A percentile compares a stretch with the other conserved stretches of the same genome.
Conservation (phyloP, 2,113 vertebrate genomes). For the Myiopsitta monachus region DNA sequence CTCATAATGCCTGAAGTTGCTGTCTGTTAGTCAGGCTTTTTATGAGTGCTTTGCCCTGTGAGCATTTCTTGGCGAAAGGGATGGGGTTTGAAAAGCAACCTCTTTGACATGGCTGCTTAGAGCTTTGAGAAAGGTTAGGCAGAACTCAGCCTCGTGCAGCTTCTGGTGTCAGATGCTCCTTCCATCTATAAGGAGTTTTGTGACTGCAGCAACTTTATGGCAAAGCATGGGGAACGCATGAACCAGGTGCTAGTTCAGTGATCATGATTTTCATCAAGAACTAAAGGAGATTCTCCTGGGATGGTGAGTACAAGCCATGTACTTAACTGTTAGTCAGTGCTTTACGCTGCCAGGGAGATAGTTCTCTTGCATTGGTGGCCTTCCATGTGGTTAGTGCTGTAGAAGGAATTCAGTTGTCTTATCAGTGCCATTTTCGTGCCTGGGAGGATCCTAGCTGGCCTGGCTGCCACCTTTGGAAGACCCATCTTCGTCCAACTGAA, state of each 20-base stretch:
- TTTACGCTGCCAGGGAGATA: neutral
- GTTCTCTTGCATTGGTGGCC: neutral
- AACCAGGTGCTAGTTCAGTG: neutral
- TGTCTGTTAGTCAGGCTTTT: neutral
- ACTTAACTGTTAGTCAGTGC: neutral
- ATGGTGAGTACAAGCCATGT: neutral
- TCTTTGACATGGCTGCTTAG: neutral
- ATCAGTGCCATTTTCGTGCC: neutral
- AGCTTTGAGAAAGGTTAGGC: neutral
- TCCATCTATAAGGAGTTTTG: neutral
- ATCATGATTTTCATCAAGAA: neutral
- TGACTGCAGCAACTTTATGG: neutral
- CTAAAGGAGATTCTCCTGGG: neutral
- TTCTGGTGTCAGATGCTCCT: neutral
- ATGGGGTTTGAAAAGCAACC: neutral
- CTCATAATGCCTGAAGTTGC: neutral
- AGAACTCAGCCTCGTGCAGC: accelerated
- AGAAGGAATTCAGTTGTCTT: neutral
- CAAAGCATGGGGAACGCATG: neutral
- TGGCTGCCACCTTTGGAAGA: neutral
- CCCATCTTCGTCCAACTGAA: neutral
- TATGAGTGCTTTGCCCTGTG: neutral
- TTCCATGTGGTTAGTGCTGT: neutral
- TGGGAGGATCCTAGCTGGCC: neutral
- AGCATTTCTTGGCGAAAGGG: neutral